phyloP scores from a whole-genome alignment of 2,888 invertebrate genomes.

The Xylocampa areola region DNA sequence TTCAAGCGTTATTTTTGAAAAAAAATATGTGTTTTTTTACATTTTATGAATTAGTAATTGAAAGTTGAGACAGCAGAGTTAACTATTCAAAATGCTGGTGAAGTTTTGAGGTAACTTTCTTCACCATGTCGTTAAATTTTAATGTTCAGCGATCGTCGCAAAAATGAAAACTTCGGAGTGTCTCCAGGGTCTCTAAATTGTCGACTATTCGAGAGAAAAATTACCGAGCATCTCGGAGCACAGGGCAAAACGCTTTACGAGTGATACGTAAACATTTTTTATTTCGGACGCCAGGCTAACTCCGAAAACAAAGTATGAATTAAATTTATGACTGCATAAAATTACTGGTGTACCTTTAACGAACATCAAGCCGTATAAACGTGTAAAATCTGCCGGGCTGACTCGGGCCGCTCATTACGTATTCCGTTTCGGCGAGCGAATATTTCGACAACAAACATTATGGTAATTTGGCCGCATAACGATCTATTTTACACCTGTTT shows the following conservation, averaged over 20 bases:
- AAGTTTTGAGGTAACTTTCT: background rate
- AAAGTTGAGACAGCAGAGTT: too few relatives aligned
- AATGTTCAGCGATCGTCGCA: constrained; percentile 25
- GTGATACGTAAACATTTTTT: constrained; percentile 56
- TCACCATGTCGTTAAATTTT: constrained; percentile 14
- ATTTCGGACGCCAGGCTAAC: constrained; percentile 59
- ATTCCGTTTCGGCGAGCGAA: constrained; percentile 83
- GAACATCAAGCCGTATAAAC: constrained; percentile 76
- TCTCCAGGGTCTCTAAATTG: constrained; percentile 50
- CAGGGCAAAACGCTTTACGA: constrained; percentile 50
- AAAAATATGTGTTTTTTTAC: too few relatives aligned
- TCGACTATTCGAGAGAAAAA: constrained; percentile 50
- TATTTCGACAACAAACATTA: constrained; percentile 88
- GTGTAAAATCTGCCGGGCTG: constrained; percentile 77
- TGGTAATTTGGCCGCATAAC: constrained; percentile 85
- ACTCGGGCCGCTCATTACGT: constrained; percentile 81
- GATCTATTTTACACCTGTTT: constrained; percentile 87
- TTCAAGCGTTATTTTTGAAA: too few relatives aligned
- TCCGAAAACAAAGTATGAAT: constrained; percentile 72
- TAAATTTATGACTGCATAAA: constrained; percentile 78
- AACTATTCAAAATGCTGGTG: too few relatives aligned
- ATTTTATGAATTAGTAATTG: too few relatives aligned
- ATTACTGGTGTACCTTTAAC: constrained; percentile 78
- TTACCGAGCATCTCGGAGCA: constrained; percentile 35
- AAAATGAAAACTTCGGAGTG: constrained; percentile 34